Evolutionary conservation across 2,113 vertebrate species (phyloP), one percentile per base, ranked within the genome.

Genomic region (Nothoprocta perdicaria): DNA sequence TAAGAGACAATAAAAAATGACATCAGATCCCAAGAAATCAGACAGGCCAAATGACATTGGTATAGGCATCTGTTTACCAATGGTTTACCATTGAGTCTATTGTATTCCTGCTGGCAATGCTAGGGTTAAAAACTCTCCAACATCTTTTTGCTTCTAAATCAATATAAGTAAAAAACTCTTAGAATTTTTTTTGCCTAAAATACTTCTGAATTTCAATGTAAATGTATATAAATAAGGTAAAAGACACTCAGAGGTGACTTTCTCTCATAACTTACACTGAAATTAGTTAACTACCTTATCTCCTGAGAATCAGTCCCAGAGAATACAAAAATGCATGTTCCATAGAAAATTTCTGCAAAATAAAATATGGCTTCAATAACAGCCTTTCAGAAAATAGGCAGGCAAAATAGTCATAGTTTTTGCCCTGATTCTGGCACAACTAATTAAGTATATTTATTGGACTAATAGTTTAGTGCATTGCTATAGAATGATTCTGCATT

Each of bases 391-490:
- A 74, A 65, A 67, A 68, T 5, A 46, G 58, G n/a, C 23, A 55
- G n/a, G 12, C 21, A 50, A n/a, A 48, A 53, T 46, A 66, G 65
- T 45, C 86, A 83, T 93, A 86, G 61, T 92, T 93, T 95, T 91
- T 62, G 53, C 29, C 26, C 35, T 0, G 6, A 4, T 9, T 72
- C 33, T 53, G 41, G 17, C 40, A n/a, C 27, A 18, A 67, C 75
- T 95, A 94, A 95, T 97, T 96, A 95, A 96, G 57, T 55, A 65
- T 78, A 76, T 79, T 86, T 87, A 43, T 94, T 88, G 83, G 53
- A 46, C 71, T 87, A 69, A 46, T 53, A 66, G 27, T n/a, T 87
- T 52, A 81, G 66, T 81, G 33, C 80, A 48, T 52, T 78, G 60
- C 63, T 91, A 58, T 73, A 46, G 88, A 94, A 63, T 46, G 50